Evolutionary conservation across 2,113 vertebrate species (phyloP), one percentile per base, ranked within the genome.

Genomic region (Pollachius pollachius): DNA sequence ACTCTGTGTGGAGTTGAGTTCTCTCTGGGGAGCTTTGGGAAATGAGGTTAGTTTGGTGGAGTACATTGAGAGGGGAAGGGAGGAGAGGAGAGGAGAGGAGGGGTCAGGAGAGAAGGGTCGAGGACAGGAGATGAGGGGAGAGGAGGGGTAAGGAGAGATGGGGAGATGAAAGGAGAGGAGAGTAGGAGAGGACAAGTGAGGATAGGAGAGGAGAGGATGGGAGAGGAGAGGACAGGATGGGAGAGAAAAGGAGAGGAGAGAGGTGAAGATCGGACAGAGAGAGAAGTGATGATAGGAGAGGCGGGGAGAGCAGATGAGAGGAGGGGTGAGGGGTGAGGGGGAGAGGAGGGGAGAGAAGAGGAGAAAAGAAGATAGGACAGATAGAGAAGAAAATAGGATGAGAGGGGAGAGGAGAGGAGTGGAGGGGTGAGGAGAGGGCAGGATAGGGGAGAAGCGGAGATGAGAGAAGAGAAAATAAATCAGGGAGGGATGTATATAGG

Each of bases 1-100:
- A 72, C 76, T 67, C 41, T 62, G 70, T 73, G 11, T 62, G 65
- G 76, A 69, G 63, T 80, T 84, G 54, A 82, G 72, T 75, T 81
- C 60, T 79, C 81, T 60, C 82, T 68, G 59, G 70, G 78, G 84
- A 78, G 61, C 70, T 57, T 23, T 17, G 48, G 52, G 62, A 81
- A 81, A 83, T 77, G 17, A 79, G 70, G 79, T 80, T 71, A 77
- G 75, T 30, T 66, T 65, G 21, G 34, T 62, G 71, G 61, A 68
- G 59, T 70, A 67, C 58, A 18, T 48, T 12, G 8, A 56, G 59
- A 18, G 18, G 8, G 18, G 59, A 18, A 19, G 19, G 59, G 5
- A 13, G 18, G 37, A 4, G 15, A 34, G 25, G 16, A 34, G 19
- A 58, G 65, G 15, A 34, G 66, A 57, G 21, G 3, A 66, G 56